Conservation (phyloP, 1,140 invertebrate genomes). For the Papilio aristodemus region DNA sequence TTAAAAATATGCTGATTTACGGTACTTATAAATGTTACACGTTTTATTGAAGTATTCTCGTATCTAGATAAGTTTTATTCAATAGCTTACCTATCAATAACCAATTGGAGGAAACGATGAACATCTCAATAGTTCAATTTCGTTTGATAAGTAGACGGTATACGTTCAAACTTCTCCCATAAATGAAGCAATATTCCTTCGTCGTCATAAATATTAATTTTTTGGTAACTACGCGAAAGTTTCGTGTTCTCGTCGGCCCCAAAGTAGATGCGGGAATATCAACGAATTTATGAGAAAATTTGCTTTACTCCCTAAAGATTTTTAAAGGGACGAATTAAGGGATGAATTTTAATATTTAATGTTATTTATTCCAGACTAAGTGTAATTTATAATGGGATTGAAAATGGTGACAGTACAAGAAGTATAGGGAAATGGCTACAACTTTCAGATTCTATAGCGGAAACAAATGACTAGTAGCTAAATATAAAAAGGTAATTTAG, state of each 20-base stretch:
- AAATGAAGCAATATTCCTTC: slow-evolving; percentile 70
- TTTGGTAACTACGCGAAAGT: slow-evolving; percentile 70
- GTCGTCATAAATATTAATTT: slow-evolving; percentile 79
- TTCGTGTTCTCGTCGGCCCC: slow-evolving; percentile 62
- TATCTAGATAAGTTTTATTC: neutral
- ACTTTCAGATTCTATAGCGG: neutral
- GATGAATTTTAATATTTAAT: slow-evolving; percentile 35
- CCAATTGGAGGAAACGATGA: slow-evolving; percentile 3
- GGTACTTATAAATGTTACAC: neutral
- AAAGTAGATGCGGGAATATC: slow-evolving; percentile 74
- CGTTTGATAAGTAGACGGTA: slow-evolving; percentile 61
- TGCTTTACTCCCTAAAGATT: slow-evolving; percentile 59
- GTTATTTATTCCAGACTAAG: neutral
- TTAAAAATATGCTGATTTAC: neutral
- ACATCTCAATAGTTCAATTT: slow-evolving; percentile 38
- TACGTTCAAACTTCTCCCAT: slow-evolving; percentile 69
- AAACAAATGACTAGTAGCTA: neutral
- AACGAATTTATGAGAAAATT: slow-evolving; percentile 77
- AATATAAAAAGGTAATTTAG: neutral
- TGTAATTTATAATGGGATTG: neutral
- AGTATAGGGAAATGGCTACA: too few species aligned
- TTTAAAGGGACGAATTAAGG: slow-evolving; percentile 42
- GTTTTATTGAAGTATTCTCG: neutral
- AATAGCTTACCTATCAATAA: neutral
- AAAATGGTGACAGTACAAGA: neutral